Evolutionary conservation across 2,113 vertebrate genomes (phyloP).

Genomic region (Chionis minor): DNA sequence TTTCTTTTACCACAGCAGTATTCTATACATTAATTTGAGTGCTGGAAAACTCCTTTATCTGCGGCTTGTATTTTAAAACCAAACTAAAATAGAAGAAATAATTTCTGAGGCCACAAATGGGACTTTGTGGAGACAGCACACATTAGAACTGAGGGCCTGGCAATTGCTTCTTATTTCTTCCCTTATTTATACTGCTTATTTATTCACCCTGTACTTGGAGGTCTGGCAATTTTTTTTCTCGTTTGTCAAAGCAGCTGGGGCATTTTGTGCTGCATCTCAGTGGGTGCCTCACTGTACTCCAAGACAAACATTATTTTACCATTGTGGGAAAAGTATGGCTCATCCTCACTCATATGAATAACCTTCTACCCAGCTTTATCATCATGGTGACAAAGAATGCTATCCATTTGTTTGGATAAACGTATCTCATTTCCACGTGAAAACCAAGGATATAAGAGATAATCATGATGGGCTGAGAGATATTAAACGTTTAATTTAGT

Average conservation of each 20-base stretch:
- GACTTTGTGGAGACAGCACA: slow-evolving; percentile 27
- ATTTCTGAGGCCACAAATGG: slow-evolving; percentile 55
- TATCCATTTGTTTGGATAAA: not conserved
- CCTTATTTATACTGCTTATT: not conserved
- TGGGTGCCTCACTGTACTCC: not conserved
- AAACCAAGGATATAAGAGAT: not conserved
- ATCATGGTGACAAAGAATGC: not conserved
- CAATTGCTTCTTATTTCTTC: not conserved
- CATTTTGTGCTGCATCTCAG: not conserved
- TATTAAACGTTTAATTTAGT: not conserved
- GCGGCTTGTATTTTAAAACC: slow-evolving; percentile 53
- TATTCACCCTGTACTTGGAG: not conserved
- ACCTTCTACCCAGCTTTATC: not conserved
- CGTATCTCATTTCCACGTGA: not conserved
- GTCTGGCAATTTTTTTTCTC: not conserved
- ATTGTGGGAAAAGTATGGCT: not conserved
- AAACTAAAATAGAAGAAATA: slow-evolving; percentile 44
- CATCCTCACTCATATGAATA: not conserved
- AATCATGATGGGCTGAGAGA: not conserved
- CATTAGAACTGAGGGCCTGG: not conserved
- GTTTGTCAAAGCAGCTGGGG: not conserved
- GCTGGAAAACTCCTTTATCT: slow-evolving; percentile 1
- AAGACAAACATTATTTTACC: slow-evolving; percentile 3
- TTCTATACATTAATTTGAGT: slow-evolving; percentile 14
- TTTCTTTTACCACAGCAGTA: slow-evolving; percentile 36